Percentiles rank a stretch among this genome's conserved stretches.
Conservation (phyloP, 2,888 invertebrate species). For the Balanococcus diminutus region DNA sequence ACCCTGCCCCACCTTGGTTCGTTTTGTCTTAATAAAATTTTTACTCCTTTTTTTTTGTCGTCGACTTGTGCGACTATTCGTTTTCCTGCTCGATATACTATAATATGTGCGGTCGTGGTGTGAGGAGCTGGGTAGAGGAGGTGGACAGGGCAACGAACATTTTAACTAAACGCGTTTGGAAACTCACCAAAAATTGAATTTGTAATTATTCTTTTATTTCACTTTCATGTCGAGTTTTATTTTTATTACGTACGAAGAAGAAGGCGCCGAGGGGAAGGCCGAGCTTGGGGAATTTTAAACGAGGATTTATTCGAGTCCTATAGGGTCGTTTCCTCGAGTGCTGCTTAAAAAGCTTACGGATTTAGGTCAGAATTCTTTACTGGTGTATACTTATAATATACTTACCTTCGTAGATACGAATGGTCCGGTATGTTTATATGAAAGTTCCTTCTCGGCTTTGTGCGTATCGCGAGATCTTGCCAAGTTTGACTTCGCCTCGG, state of each 20-base stretch:
- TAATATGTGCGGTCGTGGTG: not conserved
- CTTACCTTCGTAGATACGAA: too few relatives aligned
- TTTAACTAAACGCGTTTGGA: constrained; percentile 38
- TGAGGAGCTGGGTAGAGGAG: not conserved
- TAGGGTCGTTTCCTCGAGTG: not conserved
- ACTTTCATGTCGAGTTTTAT: not conserved
- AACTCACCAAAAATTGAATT: constrained; percentile 49
- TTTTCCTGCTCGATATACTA: not conserved
- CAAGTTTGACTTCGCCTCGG: not conserved
- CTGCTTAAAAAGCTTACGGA: constrained; percentile 7
- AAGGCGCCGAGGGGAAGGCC: not conserved
- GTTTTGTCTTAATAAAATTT: constrained; percentile 33
- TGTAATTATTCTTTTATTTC: constrained; percentile 44
- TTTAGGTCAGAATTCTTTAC: constrained; percentile 15
- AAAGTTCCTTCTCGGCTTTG: not conserved
- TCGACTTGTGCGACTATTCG: not conserved
- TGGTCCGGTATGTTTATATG: not conserved
- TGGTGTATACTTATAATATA: not conserved
- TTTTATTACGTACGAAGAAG: not conserved
- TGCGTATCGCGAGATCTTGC: constrained; percentile 1
- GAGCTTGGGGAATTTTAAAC: not conserved
- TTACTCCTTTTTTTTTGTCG: not conserved
- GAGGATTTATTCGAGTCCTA: not conserved
- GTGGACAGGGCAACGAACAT: too few relatives aligned
- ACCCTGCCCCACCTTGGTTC: not conserved